phyloP scores from a whole-genome alignment of 2,797 vertebrate species.

The Rallus crepitans region DNA sequence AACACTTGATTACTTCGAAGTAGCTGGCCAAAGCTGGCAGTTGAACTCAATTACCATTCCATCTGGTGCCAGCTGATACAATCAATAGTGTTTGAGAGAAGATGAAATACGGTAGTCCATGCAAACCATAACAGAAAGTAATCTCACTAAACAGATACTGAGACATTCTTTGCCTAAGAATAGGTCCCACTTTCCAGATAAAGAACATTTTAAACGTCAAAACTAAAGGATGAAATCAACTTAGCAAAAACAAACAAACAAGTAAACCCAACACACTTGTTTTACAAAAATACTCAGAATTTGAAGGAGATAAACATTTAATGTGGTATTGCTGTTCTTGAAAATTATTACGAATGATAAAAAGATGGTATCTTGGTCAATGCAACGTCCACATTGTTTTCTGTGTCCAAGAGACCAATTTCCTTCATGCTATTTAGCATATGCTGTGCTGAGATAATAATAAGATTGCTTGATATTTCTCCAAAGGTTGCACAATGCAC shows the following conservation, averaged over 20 bases:
- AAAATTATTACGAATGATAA: neutral
- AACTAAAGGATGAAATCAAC: neutral
- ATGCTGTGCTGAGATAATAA: neutral
- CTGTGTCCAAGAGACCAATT: neutral
- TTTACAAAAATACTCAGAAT: neutral
- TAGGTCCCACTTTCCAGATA: neutral
- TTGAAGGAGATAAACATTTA: neutral
- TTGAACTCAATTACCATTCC: slow-evolving; percentile 42
- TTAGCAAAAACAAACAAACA: neutral
- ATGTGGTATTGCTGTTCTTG: neutral
- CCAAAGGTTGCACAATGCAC: neutral
- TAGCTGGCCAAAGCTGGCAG: neutral
- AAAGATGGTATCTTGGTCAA: neutral
- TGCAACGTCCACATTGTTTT: neutral
- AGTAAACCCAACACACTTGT: neutral
- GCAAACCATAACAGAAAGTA: slow-evolving; percentile 18
- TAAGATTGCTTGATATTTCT: neutral
- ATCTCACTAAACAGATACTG: neutral
- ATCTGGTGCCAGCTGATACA: neutral
- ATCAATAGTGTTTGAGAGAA: neutral
- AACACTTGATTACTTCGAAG: neutral
- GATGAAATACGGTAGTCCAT: slow-evolving; percentile 1
- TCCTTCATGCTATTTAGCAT: neutral
- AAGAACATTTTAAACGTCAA: neutral
- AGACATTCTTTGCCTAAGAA: neutral